phyloP scores from a whole-genome alignment of 2,888 invertebrate genomes.

The Nemapogon koenigi region DNA sequence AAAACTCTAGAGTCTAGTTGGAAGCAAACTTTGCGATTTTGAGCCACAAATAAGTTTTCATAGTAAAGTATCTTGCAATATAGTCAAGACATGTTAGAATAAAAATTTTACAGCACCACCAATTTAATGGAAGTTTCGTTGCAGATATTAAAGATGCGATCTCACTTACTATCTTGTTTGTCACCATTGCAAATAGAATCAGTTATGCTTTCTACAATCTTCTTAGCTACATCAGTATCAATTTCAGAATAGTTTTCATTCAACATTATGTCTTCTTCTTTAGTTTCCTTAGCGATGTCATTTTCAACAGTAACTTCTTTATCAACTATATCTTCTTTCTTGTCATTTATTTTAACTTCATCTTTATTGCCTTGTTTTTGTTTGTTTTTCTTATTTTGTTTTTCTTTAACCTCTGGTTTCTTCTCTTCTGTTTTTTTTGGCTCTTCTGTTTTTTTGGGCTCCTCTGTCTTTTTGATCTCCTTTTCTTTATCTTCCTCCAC shows the following conservation, averaged over 20 bases:
- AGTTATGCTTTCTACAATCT: constrained; percentile 88
- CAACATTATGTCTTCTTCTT: constrained; percentile 36
- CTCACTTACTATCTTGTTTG: constrained; percentile 67
- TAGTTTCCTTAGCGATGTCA: constrained; percentile 30
- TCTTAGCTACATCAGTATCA: constrained; percentile 87
- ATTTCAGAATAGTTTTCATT: constrained; percentile 61
- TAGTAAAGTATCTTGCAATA: no score
- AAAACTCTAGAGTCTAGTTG: no score
- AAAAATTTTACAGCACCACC: no score
- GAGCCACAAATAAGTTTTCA: no score
- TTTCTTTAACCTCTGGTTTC: constrained; percentile 30
- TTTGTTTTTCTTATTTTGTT: neutral
- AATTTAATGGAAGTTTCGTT: no score
- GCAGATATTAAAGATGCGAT: no score
- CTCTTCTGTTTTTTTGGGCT: constrained; percentile 30
- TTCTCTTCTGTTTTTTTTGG: constrained; percentile 28
- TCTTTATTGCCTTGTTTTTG: constrained; percentile 3
- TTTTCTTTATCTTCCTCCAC: constrained; percentile 34
- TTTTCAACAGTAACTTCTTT: constrained; percentile 16
- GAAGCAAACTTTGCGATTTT: no score
- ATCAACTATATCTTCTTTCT: constrained; percentile 17
- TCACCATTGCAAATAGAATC: constrained; percentile 79
- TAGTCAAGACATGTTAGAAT: no score
- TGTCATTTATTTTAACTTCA: constrained; percentile 17
- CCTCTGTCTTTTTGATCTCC: constrained; percentile 30